phyloP scores from a whole-genome alignment of 2,797 vertebrate species.

The Hozukius guyotensis region DNA sequence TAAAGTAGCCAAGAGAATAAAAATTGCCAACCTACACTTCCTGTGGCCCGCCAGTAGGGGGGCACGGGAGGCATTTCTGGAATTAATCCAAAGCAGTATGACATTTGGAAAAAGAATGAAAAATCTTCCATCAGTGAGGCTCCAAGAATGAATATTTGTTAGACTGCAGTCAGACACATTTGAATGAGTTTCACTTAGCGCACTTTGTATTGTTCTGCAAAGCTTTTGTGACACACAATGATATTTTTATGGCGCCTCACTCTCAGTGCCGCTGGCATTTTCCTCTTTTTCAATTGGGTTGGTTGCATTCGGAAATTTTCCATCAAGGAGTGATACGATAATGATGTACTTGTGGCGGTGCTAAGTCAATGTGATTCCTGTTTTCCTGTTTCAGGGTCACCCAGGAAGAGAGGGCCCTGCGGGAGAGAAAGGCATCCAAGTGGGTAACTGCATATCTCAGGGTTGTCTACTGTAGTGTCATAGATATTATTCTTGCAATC shows the following conservation, averaged over 20 bases:
- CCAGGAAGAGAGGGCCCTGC: constrained; percentile 91
- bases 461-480: neutral
- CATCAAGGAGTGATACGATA: constrained; percentile 18
- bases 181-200: constrained; percentile 38
- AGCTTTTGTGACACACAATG: constrained; percentile 33
- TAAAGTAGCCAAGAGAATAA: neutral
- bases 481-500: constrained; percentile 22
- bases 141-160: constrained; percentile 27
- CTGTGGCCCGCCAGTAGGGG: neutral
- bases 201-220: constrained; percentile 24
- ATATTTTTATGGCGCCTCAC: constrained; percentile 24
- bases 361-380: constrained; percentile 21
- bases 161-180: constrained; percentile 37
- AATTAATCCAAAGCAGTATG: constrained; percentile 21
- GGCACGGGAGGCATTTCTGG: neutral
- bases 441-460: constrained; percentile 72
- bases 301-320: constrained; percentile 7
- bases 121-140: neutral
- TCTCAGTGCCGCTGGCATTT: constrained; percentile 1
- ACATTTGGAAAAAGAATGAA: constrained; percentile 24
- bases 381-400: constrained; percentile 85
- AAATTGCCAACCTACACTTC: neutral
- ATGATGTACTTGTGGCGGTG: constrained; percentile 26
- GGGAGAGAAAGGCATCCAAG: constrained; percentile 91
- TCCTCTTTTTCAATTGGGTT: constrained; percentile 18